Base-by-base conservation (phyloP, 1,140 invertebrate species). In the Drosophila sucinea region DNA sequence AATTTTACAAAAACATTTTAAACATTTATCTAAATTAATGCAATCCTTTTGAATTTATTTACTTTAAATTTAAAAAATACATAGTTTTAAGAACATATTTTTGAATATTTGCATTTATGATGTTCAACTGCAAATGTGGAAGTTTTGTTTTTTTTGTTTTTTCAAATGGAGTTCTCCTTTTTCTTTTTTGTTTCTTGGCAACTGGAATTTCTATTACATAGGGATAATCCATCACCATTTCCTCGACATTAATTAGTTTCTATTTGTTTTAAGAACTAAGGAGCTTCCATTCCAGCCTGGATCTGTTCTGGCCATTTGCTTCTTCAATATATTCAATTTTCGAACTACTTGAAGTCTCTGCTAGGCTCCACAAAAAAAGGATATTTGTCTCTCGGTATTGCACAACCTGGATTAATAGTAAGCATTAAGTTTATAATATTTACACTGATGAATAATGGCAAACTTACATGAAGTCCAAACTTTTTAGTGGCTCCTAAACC, bases 171-270 rank as follows among this genome's bases (percentile, higher is more conserved):
- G 17, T 17, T 17, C 17, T 17, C 17, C 17, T 7, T 47, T 47
- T 47, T 25, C n/a, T 7, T 17, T 7, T 25, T 23, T 47, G 44
- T 3, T 35, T 33, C 17, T 23, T 8, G 3, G 11, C 47, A 4
- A 47, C 44, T 51, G 47, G 51, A 55, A 55, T 55, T 55, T 55
- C 51, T 11, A 55, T 55, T 11, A 55, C 51, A 55, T 55, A 30
- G 3, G 51, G 51, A 55, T 55, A 55, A 10, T 30, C 23, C 8
- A 38, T 10, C 2, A 3, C 6, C 7, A n/a, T 11, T 11, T 55
- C 25, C 8, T 54, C 8, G 25, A 27, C 10, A 25, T 27, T 8
- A 55, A 29, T 30, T 30, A 11, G 11, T 55, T 3, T 10, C 1
- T 23, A 33, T 4, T 8, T 57, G 2, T 23, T 57, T 17, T 32